Percentiles rank a stretch among this genome's conserved stretches.
phyloP scores from a whole-genome alignment of 2,113 vertebrate species.

The Sinocyclocheilus grahami region DNA sequence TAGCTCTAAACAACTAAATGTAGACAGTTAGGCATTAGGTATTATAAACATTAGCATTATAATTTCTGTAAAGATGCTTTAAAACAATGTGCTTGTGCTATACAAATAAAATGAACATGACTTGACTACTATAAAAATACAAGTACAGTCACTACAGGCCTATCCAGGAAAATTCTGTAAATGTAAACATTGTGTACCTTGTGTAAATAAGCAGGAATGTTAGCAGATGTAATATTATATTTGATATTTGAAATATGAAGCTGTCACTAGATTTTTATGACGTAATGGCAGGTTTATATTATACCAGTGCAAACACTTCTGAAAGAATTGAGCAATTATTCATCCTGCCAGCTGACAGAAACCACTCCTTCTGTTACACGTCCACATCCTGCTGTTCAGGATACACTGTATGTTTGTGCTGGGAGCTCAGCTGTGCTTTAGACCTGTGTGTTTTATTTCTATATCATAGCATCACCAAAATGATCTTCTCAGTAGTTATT shows the following conservation, averaged over 20 bases:
- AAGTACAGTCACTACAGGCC: too few relatives aligned
- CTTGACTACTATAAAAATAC: not conserved
- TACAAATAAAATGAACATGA: too few relatives aligned
- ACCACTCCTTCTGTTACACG: constrained; percentile 46
- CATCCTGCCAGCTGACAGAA: not conserved
- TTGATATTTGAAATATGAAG: not conserved
- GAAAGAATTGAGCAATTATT: constrained; percentile 22
- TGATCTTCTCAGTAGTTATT: not conserved
- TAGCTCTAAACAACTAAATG: too few relatives aligned
- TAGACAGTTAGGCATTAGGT: too few relatives aligned
- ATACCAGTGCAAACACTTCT: constrained; percentile 42
- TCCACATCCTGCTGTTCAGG: constrained; percentile 54
- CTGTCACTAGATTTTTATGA: not conserved
- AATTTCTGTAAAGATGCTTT: too few relatives aligned
- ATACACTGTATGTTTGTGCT: not conserved
- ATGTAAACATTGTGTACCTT: not conserved
- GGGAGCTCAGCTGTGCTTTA: constrained; percentile 3
- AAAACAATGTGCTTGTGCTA: too few relatives aligned
- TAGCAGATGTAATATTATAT: not conserved
- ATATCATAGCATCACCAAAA: constrained; percentile 23
- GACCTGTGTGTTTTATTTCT: not conserved
- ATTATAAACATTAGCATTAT: too few relatives aligned
- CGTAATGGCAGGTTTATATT: not conserved
- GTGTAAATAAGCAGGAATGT: not conserved
- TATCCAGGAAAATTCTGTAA: not conserved